Conservation (phyloP, 1,140 invertebrate species). For the Batillaria attramentaria region DNA sequence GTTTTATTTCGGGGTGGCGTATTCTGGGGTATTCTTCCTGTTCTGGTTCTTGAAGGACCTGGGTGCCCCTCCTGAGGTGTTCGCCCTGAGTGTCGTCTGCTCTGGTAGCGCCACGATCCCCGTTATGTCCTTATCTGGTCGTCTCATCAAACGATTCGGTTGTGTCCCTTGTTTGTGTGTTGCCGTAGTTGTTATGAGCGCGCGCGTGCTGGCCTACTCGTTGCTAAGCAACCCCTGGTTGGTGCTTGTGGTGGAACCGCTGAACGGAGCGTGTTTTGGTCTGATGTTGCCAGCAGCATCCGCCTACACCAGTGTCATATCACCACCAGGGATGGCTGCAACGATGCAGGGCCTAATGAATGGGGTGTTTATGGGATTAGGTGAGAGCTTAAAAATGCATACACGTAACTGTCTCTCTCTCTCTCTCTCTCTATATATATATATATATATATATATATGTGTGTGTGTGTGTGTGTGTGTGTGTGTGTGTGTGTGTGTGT, state of each 20-base stretch:
- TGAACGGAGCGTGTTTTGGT: conserved; percentile 89
- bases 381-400: conserved; percentile 25
- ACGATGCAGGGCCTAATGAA: conserved; percentile 40
- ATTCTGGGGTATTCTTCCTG: conserved; percentile 33
- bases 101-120: conserved; percentile 4
- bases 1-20: conserved; percentile 38
- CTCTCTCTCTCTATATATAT: too few relatives aligned
- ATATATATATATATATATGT: too few relatives aligned
- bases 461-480: conserved; percentile 35
- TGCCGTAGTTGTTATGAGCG: conserved; percentile 81
- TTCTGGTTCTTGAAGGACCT: conserved; percentile 39
- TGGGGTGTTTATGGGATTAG: conserved; percentile 39
- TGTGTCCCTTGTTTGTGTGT: conserved; percentile 86
- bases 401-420: too few relatives aligned
- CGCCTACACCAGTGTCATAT: conserved; percentile 40
- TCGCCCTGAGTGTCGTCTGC: conserved; percentile 29
- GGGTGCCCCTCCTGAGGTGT: conserved; percentile 24
- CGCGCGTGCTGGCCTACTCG: conserved; percentile 87
- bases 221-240: conserved; percentile 84
- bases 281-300: conserved; percentile 83
- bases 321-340: conserved; percentile 41
- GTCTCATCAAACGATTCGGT: conserved; percentile 71
- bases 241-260: conserved; percentile 85
- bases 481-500: conserved; percentile 30
- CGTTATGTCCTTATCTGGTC: conserved; percentile 25